Base-by-base conservation (phyloP, 2,113 vertebrate genomes). In the Planiliza haematocheilus region DNA sequence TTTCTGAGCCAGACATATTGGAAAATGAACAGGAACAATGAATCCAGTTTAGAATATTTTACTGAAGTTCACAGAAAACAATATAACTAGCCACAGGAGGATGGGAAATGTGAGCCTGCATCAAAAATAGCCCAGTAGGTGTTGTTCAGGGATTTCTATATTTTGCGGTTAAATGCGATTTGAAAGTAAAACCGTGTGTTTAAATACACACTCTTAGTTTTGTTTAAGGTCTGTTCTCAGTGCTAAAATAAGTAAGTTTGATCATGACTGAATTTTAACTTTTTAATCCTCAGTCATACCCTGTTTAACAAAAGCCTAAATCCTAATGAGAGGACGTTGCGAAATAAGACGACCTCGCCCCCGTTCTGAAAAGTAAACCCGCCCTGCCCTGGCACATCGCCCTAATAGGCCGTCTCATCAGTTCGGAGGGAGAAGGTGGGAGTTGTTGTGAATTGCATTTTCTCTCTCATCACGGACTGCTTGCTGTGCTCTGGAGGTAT, bases 31-130 rank as follows among this genome's bases (percentile, higher is more conserved):
- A 77, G 70, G 52, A 90, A 91, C 80, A 86, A 90, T 89, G 68
- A 73, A 83, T 90, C 71, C 74, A 75, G 77, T 91, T 93, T 89
- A 88, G 77, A 90, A 92, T 89, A 84, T 91, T 91, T 91, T 76
- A 91, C 82, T 49, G 67, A 86, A 84, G 74, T 80, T 78, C 66
- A 45, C 68, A 78, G 77, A 82, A 91, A 91, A 91, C 89, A 90
- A 90, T 83, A 89, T 91, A 92, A 93, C 86, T 88, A 85, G 87
- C 86, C 92, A 92, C 91, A 69, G 51, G 91, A 94, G 92, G 88
- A 78, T 2, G 7, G 68, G 45, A 74, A 79, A 79, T 77, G 43
- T 60, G 62, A 77, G 56, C 57, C 57, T 60, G 79, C 63, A 63
- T 61, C 63, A 68, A 62, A 86, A 89, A 78, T 68, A 80, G 79